These are phyloP conservation scores for Drosophila aldrichi DNA, from an alignment of 2,888 invertebrate genomes.

Conservation along the genomic window DNA sequence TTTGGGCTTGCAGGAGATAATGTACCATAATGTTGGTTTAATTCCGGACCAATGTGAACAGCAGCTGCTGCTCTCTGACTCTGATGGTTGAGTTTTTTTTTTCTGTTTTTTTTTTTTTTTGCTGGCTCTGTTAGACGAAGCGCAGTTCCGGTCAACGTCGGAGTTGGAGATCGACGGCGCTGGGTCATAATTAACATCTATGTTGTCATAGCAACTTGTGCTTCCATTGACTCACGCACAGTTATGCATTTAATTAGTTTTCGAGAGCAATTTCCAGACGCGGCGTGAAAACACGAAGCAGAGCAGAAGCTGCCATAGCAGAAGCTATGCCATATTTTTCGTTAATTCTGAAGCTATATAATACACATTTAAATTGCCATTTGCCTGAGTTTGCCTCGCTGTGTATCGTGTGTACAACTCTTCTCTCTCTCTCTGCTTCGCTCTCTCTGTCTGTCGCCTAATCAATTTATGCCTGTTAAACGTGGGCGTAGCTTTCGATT, in stretches of 20 bases:
- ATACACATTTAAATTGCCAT: constrained; percentile 59
- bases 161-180: constrained; percentile 37
- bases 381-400: constrained; percentile 10
- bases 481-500: constrained; percentile 50
- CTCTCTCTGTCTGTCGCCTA: constrained; percentile 16
- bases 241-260: constrained; percentile 73
- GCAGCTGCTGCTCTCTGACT: constrained; percentile 20
- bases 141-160: constrained; percentile 69
- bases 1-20: constrained; percentile 58
- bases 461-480: constrained; percentile 60
- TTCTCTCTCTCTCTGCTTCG: neutral
- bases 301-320: neutral
- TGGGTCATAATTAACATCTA: constrained; percentile 59
- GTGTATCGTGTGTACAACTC: no score
- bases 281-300: neutral
- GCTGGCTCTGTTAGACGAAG: constrained; percentile 57
- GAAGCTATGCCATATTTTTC: constrained; percentile 22
- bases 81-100: constrained; percentile 32
- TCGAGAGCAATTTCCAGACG: constrained; percentile 42
- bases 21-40: constrained; percentile 71
- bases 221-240: constrained; percentile 12
- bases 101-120: constrained; percentile 4
- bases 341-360: constrained; percentile 60
- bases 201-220: constrained; percentile 41
- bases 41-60: constrained; percentile 49